These are phyloP conservation scores for Pelochelys cantorii DNA, from an alignment of 2,797 vertebrate genomes.

Conservation along the genomic window DNA sequence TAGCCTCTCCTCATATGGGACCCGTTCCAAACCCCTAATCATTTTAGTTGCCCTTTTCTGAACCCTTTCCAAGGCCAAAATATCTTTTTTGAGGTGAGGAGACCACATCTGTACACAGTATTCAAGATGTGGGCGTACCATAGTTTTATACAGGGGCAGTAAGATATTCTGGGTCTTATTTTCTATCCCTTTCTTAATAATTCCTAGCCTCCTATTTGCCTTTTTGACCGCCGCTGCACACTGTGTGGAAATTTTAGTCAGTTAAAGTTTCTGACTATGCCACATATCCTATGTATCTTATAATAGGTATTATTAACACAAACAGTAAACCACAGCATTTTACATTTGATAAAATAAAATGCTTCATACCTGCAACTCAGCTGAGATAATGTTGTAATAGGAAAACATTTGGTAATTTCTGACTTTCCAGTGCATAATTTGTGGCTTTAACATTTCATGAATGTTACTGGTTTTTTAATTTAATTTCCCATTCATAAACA, in stretches of 20 bases:
- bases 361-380: accelerated
- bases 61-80: no score
- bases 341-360: background rate
- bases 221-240: no score
- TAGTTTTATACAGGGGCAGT: no score
- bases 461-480: background rate
- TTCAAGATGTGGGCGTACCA: no score
- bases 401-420: background rate
- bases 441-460: background rate
- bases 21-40: no score
- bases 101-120: no score
- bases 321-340: conserved; percentile 8
- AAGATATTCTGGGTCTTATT: no score
- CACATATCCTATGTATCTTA: background rate
- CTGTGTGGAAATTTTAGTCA: background rate
- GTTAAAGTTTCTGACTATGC: background rate
- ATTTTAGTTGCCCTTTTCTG: no score
- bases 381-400: background rate
- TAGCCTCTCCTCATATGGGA: no score
- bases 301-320: accelerated
- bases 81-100: no score
- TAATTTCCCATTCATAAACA: background rate
- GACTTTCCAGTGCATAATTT: background rate
- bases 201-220: no score
- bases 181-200: no score